Base-by-base conservation (phyloP, 2,797 vertebrate species). In the Manis pentadactyla region DNA sequence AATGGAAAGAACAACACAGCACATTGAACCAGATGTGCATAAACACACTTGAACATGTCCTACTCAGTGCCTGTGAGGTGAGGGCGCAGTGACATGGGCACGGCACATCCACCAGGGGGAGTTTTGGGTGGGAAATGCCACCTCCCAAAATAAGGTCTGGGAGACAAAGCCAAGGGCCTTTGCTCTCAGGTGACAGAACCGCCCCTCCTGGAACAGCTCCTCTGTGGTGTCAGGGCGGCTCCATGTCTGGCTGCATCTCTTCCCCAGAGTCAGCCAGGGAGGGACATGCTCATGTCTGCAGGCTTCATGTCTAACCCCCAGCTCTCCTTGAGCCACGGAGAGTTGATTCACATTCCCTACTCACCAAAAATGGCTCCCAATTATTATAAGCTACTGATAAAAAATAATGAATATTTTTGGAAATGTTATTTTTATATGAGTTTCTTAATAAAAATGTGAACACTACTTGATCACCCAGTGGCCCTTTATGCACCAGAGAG, bases 391-490 rank as follows among this genome's bases (percentile, higher is more conserved):
- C 49, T 37, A 42, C 29, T 61, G 63, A 51, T 49, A 55, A 64
- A 37, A 75, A 53, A 63, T 29, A 63, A 42, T 69, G 42, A 53
- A 57, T 21, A 31, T 39, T 27, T 27, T 85, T 61, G 31, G 12
- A 49, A 78, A 31, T 63, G 53, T 51, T 57, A 71, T 49, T 74
- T 55, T 59, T 15, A 34, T 53, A 61, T 53, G 53, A 84, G 23
- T 49, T 85, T 69, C 93, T 53, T 85, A 59, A 75, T 94, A 94
- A 78, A 90, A 78, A 53, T 39, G 34, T 4, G 13, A 17, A 29
- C 21, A 34, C 34, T 2, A 11, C 17, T 61, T n/a, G 18, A 25
- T 19, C 42, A 39, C 39, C 25, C 6, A 23, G 42, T 27, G 71
- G 34, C 53, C 87, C 53, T 7, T 90, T 18, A 42, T 51, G 29